phyloP scores from a whole-genome alignment of 2,113 vertebrate genomes.

The Cariama cristata region DNA sequence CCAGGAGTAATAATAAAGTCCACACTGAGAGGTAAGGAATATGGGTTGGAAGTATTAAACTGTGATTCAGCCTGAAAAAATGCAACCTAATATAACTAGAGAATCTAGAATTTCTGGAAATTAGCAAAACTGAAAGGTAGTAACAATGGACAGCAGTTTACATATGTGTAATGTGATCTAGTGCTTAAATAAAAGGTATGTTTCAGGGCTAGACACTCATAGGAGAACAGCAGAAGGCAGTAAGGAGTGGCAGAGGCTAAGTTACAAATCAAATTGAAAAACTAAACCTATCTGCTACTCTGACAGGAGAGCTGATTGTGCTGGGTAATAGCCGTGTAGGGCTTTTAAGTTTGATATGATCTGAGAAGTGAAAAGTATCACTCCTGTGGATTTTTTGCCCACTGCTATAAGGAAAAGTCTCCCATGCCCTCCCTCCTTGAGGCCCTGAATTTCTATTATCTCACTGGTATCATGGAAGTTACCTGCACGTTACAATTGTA shows the following conservation, averaged over 20 bases:
- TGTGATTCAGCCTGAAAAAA: slow-evolving; percentile 54
- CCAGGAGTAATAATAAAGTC: neutral
- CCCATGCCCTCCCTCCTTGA: neutral
- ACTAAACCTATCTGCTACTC: neutral
- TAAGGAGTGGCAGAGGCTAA: neutral
- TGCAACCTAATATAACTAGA: neutral
- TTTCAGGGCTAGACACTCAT: neutral
- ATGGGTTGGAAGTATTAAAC: slow-evolving; percentile 5
- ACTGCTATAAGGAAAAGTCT: neutral
- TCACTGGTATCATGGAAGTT: neutral
- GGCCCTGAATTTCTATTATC: neutral
- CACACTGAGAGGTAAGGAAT: neutral
- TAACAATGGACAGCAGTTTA: neutral
- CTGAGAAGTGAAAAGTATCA: neutral
- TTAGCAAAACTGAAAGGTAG: neutral
- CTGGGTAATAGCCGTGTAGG: neutral
- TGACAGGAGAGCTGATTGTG: neutral
- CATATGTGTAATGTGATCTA: neutral
- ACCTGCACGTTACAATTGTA: neutral
- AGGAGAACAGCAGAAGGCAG: neutral
- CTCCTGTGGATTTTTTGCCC: neutral
- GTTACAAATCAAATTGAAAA: neutral
- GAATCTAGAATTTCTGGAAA: neutral
- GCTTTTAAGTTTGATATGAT: neutral
- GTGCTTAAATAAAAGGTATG: neutral